Conservation (phyloP, 1,140 invertebrate genomes). For the Drosophila pseudoananassae region DNA sequence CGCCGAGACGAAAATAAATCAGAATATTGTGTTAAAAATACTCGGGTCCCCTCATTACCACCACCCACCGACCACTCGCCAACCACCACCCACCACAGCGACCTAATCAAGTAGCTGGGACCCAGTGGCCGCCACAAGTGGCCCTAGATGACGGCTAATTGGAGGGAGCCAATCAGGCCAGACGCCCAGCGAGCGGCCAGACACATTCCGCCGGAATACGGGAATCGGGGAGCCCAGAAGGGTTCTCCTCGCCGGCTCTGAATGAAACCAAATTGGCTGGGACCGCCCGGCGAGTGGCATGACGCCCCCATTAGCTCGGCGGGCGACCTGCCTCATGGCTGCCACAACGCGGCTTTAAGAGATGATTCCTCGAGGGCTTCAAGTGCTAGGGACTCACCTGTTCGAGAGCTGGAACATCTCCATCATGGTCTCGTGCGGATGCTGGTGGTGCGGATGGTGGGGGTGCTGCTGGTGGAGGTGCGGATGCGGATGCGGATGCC, state of each 20-base stretch:
- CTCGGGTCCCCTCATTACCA: neutral
- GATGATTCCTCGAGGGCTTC: neutral
- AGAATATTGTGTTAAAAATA: conserved; percentile 15
- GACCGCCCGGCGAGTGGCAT: conserved; percentile 13
- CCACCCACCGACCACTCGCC: neutral
- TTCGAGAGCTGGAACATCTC: conserved; percentile 82
- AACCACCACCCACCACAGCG: too few species aligned
- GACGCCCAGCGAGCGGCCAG: conserved; percentile 23
- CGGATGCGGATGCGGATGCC: conserved; percentile 14
- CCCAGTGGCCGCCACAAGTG: conserved; percentile 12
- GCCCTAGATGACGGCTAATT: conserved; percentile 36
- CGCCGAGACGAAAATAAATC: conserved; percentile 35
- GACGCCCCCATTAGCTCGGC: conserved; percentile 23
- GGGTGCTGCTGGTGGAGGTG: conserved; percentile 39
- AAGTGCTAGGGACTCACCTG: conserved; percentile 60
- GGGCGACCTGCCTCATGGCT: conserved; percentile 7
- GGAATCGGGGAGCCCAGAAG: neutral
- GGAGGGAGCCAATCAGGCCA: conserved; percentile 31
- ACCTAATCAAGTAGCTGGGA: conserved; percentile 19
- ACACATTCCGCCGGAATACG: neutral
- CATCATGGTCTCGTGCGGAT: conserved; percentile 79
- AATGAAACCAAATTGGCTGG: conserved; percentile 44
- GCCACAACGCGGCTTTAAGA: neutral
- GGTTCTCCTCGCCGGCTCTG: conserved; percentile 2
- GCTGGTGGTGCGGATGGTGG: conserved; percentile 51